phyloP scores from a whole-genome alignment of 2,888 invertebrate species.

The Drosophila testacea region DNA sequence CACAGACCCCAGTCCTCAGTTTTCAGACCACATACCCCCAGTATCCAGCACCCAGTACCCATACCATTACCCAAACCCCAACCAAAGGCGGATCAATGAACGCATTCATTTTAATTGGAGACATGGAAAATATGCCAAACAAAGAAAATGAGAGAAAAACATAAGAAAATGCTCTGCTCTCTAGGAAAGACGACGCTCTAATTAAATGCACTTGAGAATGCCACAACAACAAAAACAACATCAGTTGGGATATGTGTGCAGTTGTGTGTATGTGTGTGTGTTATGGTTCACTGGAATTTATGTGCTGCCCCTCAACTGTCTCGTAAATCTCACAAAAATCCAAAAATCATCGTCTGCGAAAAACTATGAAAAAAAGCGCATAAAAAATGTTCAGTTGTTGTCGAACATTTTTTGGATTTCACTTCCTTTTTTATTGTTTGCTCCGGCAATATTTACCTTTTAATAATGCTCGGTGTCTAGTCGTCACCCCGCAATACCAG shows the following conservation, averaged over 20 bases:
- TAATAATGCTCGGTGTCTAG: conserved; percentile 70
- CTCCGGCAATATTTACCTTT: conserved; percentile 75
- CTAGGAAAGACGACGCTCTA: conserved; percentile 64
- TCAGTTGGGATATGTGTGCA: conserved; percentile 15
- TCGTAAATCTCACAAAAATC: conserved; percentile 71
- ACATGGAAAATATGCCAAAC: conserved; percentile 79
- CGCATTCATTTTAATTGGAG: conserved; percentile 82
- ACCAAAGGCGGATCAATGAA: conserved; percentile 74
- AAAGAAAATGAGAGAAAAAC: conserved; percentile 49
- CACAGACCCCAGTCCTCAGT: not conserved
- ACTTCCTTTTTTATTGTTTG: conserved; percentile 52
- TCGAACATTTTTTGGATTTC: conserved; percentile 61
- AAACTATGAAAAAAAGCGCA: conserved; percentile 62
- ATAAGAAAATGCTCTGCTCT: conserved; percentile 29
- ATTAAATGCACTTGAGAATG: conserved; percentile 78
- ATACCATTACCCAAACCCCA: not conserved
- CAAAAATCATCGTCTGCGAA: conserved; percentile 50
- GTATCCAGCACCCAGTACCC: conserved; percentile 1
- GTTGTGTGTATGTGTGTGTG: conserved; percentile 26
- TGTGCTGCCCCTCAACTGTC: conserved; percentile 71
- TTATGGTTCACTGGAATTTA: conserved; percentile 70
- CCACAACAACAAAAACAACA: conserved; percentile 42
- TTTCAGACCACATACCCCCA: not conserved
- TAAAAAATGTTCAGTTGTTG: conserved; percentile 68
- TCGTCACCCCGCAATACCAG: conserved; percentile 47